These are phyloP conservation scores for Cotesia typhae DNA, from an alignment of 1,140 invertebrate genomes.

Conservation along the genomic window DNA sequence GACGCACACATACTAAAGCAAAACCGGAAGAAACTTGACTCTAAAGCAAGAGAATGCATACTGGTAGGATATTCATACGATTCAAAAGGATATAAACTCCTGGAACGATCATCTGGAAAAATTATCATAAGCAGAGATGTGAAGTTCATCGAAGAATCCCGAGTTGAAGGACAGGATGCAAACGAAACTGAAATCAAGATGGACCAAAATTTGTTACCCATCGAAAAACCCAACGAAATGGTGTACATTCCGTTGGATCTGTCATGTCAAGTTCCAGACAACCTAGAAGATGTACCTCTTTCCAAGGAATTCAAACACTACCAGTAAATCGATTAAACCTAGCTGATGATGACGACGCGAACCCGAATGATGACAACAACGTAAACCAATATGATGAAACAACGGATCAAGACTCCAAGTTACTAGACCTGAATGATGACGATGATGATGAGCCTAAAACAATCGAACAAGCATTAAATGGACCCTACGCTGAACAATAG, in stretches of 20 bases:
- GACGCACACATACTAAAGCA: conserved; percentile 39
- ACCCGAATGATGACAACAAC: not conserved
- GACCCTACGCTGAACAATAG: too few relatives aligned
- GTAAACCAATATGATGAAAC: not conserved
- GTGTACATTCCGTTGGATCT: too few relatives aligned
- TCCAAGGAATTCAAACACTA: too few relatives aligned
- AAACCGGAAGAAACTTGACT: conserved; percentile 46
- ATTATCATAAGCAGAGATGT: conserved; percentile 43
- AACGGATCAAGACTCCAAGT: too few relatives aligned
- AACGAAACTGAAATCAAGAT: not conserved
- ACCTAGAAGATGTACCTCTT: too few relatives aligned
- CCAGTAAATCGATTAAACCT: too few relatives aligned
- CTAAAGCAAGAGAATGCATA: conserved; percentile 43
- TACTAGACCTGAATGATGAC: not conserved
- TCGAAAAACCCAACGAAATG: not conserved
- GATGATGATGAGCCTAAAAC: not conserved
- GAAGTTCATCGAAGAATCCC: not conserved
- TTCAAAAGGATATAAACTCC: conserved; percentile 53
- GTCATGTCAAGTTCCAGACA: too few relatives aligned
- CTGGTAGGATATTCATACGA: conserved; percentile 53
- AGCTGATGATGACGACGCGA: too few relatives aligned
- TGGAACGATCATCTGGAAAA: conserved; percentile 43
- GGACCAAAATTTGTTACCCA: not conserved
- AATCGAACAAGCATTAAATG: too few relatives aligned
- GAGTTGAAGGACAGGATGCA: not conserved